A percentile compares a stretch with the other conserved stretches of the same genome.
Evolutionary conservation across 2,888 invertebrate genomes (phyloP).

Genomic region (Oxystoma pomonae): DNA sequence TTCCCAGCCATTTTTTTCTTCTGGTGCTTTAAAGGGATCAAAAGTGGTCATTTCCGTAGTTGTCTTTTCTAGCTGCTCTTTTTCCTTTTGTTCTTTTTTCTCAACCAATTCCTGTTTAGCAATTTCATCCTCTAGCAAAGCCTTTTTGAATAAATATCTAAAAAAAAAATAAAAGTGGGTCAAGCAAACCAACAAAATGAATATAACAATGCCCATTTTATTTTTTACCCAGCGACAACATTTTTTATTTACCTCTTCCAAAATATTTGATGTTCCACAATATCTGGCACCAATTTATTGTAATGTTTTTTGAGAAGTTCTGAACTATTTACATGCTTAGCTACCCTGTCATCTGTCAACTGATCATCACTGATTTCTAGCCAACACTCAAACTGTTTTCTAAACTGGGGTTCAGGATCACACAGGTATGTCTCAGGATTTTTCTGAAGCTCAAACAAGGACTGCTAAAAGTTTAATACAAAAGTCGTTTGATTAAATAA

Average conservation of each 20-base stretch:
- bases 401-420: slow-evolving; percentile 56
- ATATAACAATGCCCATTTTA: too few relatives aligned
- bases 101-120: slow-evolving; percentile 62
- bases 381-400: slow-evolving; percentile 58
- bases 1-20: slow-evolving; percentile 48
- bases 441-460: slow-evolving; percentile 65
- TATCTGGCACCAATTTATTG: slow-evolving; percentile 63
- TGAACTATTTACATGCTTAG: slow-evolving; percentile 58
- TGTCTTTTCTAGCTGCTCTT: slow-evolving; percentile 18
- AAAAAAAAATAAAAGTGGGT: not conserved
- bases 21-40: not conserved
- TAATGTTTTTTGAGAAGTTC: slow-evolving; percentile 47
- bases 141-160: slow-evolving; percentile 72
- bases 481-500: too few relatives aligned
- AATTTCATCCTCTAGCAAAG: slow-evolving; percentile 69
- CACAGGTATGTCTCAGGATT: slow-evolving; percentile 70
- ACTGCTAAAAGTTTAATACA: slow-evolving; percentile 47
- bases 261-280: slow-evolving; percentile 69
- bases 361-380: slow-evolving; percentile 53
- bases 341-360: slow-evolving; percentile 56
- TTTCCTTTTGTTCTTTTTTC: slow-evolving; percentile 49
- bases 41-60: slow-evolving; percentile 39
- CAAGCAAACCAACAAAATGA: not conserved
- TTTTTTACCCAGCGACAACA: too few relatives aligned
- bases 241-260: slow-evolving; percentile 70